These are phyloP conservation scores for Indicator indicator DNA, from an alignment of 2,113 vertebrate species.

Conservation along the genomic window DNA sequence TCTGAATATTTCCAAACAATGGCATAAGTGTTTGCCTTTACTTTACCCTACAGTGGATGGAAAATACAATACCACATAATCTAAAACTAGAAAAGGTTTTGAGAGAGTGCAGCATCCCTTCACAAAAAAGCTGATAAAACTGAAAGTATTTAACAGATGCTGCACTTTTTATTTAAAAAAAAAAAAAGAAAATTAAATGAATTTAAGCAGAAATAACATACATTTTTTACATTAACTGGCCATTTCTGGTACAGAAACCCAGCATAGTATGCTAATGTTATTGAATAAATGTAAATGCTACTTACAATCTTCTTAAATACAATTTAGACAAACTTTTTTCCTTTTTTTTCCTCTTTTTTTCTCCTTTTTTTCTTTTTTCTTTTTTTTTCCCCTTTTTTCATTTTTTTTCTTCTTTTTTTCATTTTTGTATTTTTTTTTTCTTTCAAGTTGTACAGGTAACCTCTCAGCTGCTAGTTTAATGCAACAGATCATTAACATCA, in stretches of 20 bases:
- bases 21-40: conserved; percentile 71
- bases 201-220: conserved; percentile 86
- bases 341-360: conserved; percentile 55
- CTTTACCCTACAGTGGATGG: conserved; percentile 73
- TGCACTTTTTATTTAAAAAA: conserved; percentile 82
- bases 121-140: conserved; percentile 82
- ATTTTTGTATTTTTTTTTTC: conserved; percentile 68
- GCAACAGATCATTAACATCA: conserved; percentile 81
- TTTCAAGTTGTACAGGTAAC: conserved; percentile 78
- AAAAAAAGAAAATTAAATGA: conserved; percentile 83
- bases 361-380: neutral
- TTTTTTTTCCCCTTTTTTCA: conserved; percentile 1
- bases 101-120: conserved; percentile 79
- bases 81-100: conserved; percentile 78
- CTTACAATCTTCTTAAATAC: conserved; percentile 87
- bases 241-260: conserved; percentile 88
- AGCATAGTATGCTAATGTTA: conserved; percentile 86
- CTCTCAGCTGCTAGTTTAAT: conserved; percentile 82
- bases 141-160: conserved; percentile 83
- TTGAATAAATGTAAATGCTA: conserved; percentile 89
- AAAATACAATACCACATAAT: conserved; percentile 72
- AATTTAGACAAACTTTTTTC: conserved; percentile 84
- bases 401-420: conserved; percentile 65
- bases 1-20: conserved; percentile 76
- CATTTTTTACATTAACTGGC: conserved; percentile 86